phyloP scores from a whole-genome alignment of 1,140 invertebrate species.

The Drosophila lini region DNA sequence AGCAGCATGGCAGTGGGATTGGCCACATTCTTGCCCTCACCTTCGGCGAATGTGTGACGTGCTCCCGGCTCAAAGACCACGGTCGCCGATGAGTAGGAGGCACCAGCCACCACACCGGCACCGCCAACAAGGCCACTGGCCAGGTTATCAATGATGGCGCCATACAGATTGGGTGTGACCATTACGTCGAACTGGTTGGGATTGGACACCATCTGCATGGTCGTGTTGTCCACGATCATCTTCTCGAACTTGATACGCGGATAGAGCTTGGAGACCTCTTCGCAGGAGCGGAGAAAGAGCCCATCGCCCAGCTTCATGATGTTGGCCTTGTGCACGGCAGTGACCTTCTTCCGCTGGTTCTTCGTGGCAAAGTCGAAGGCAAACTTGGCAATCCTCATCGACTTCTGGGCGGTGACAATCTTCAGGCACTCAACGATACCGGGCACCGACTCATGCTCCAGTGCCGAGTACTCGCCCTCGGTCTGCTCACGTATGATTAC shows the following conservation, averaged over 20 bases:
- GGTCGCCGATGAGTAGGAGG: conserved; percentile 95
- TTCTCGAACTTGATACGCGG: conserved; percentile 97
- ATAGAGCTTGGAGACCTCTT: conserved; percentile 92
- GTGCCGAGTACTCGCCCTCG: conserved; percentile 98
- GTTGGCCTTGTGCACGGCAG: conserved; percentile 99
- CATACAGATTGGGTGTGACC: conserved; percentile 99
- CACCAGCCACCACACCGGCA: conserved; percentile 98
- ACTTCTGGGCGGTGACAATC: conserved; percentile 97
- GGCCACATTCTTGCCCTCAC: conserved; percentile 98
- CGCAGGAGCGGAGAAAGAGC: conserved; percentile 94
- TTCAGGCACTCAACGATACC: conserved; percentile 98
- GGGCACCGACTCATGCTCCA: conserved; percentile 96
- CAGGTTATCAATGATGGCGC: conserved; percentile 98
- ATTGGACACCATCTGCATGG: conserved; percentile 98
- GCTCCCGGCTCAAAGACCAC: conserved; percentile 99
- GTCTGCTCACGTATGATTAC: conserved; percentile 99
- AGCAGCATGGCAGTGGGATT: conserved; percentile 99
- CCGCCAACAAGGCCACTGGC: conserved; percentile 98
- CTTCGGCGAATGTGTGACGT: conserved; percentile 97
- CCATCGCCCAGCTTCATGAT: conserved; percentile 99
- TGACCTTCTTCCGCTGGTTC: conserved; percentile 97
- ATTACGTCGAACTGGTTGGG: conserved; percentile 96
- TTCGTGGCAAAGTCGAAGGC: conserved; percentile 99
- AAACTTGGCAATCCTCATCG: conserved; percentile 98
- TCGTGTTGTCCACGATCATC: conserved; percentile 99